Base-by-base conservation (phyloP, 2,888 invertebrate genomes). In the Watsonalla binaria region DNA sequence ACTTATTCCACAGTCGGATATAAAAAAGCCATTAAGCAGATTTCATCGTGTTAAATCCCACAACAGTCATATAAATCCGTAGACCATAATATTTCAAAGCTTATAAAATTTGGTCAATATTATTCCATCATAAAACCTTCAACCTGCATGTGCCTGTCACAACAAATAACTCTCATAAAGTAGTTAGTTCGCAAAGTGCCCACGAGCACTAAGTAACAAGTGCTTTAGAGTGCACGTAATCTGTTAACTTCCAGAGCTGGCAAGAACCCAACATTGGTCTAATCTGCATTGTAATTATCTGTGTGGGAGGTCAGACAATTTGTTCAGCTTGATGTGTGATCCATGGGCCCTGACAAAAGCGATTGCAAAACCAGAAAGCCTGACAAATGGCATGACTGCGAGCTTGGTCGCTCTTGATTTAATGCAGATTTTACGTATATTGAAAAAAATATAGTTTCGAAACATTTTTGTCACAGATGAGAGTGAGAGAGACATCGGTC, bases 231-330 rank as follows among this genome's bases (percentile, higher is more conserved):
- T 52, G 46, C 35, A 35, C 35, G 55, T 51, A 53, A 55, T 51
- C 53, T 51, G 53, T 53, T 54, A 64, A 59, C 61, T 62, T 57
- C 62, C 62, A 52, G 58, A 51, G 52, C 61, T 72, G 67, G 69
- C 65, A 60, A 51, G 33, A 51, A 42, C 61, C 67, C 69, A 69
- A 62, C 60, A 59, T 64, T 57, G 63, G 52, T 53, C 61, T 72
- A 72, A 71, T 69, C 71, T 66, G 63, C 63, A 68, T 66, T 62
- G 66, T 66, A 66, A 72, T 70, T 65, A 72, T 66, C 60, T 63
- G 60, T 62, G 62, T 58, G 52, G 51, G 46, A 15, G 45, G 9
- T 15, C 59, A 51, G 59, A 51, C 58, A 62, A 63, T 66, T 65
- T 67, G 59, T 65, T 54, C 60, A 51, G 37, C 9, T 52, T 61